Percentiles rank a stretch among this genome's conserved stretches.
Evolutionary conservation across 2,113 vertebrate species (phyloP).

Genomic region (Tragelaphus strepsiceros): DNA sequence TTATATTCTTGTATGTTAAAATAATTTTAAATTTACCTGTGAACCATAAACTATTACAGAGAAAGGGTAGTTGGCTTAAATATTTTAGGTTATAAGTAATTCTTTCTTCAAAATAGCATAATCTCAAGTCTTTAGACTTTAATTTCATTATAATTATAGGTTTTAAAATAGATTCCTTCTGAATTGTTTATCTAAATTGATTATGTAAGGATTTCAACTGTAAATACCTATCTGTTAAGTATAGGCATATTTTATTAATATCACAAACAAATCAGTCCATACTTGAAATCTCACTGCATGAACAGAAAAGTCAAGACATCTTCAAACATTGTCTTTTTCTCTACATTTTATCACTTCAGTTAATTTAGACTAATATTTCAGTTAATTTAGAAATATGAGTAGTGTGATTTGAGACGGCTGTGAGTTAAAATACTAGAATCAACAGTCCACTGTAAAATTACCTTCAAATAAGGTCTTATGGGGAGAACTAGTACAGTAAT

Average conservation of each 20-base stretch:
- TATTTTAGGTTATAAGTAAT: background rate
- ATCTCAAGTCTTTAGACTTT: conserved; percentile 1
- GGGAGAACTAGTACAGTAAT: background rate
- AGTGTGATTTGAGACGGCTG: background rate
- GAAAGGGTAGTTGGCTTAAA: background rate
- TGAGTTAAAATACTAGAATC: background rate
- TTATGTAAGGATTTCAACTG: background rate
- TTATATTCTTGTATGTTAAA: conserved; percentile 18
- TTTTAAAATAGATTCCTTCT: conserved; percentile 11
- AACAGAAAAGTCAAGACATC: conserved; percentile 8
- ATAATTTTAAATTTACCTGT: background rate
- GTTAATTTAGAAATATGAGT: conserved; percentile 19
- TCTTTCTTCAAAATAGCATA: background rate
- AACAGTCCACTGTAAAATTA: background rate
- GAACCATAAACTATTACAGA: background rate
- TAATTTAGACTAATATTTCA: background rate
- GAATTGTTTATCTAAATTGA: background rate
- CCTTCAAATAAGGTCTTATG: background rate
- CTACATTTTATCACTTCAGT: background rate
- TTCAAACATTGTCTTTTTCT: conserved; percentile 2
- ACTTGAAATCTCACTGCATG: background rate
- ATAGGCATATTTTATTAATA: background rate
- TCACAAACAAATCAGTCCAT: background rate
- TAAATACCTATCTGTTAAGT: background rate
- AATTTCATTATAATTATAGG: conserved; percentile 5